A percentile compares a stretch with the other conserved stretches of the same genome.
Evolutionary conservation across 2,888 invertebrate species (phyloP).

Genomic region (Agrotis clavis): DNA sequence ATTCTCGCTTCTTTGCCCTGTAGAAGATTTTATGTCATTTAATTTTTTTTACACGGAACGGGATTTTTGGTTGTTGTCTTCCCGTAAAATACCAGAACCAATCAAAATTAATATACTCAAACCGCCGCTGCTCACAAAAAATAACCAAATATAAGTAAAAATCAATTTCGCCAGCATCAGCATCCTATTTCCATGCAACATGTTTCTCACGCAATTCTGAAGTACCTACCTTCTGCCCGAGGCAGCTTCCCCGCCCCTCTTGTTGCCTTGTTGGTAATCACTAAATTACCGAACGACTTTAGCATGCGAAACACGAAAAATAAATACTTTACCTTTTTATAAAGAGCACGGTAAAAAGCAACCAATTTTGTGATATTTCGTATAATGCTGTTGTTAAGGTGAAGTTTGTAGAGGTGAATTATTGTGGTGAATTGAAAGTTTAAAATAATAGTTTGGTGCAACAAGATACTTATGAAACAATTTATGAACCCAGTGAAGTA

Average conservation of each 20-base stretch:
- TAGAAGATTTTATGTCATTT: too few relatives aligned
- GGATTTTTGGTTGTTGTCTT: too few relatives aligned
- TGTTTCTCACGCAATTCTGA: conserved; percentile 58
- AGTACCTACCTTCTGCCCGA: conserved; percentile 67
- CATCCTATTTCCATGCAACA: conserved; percentile 48
- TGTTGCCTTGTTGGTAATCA: conserved; percentile 81
- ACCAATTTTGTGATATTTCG: conserved; percentile 74
- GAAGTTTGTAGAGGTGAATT: conserved; percentile 26
- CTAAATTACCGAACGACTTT: conserved; percentile 82
- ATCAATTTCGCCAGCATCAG: conserved; percentile 56
- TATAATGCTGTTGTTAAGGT: conserved; percentile 52
- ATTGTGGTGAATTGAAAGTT: neutral
- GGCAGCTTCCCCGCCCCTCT: conserved; percentile 69
- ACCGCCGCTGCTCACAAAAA: conserved; percentile 18
- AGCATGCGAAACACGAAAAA: conserved; percentile 81
- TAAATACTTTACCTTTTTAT: conserved; percentile 81
- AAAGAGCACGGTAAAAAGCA: conserved; percentile 60
- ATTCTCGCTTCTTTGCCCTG: too few relatives aligned
- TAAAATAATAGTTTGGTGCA: neutral
- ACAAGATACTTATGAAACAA: neutral
- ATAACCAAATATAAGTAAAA: conserved; percentile 30
- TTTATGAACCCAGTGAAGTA: neutral
- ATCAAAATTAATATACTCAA: conserved; percentile 34
- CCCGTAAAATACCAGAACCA: conserved; percentile 15
- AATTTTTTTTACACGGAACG: too few relatives aligned